Evolutionary conservation across 2,888 invertebrate genomes (phyloP).

Genomic region (Lycophotia porphyrea): DNA sequence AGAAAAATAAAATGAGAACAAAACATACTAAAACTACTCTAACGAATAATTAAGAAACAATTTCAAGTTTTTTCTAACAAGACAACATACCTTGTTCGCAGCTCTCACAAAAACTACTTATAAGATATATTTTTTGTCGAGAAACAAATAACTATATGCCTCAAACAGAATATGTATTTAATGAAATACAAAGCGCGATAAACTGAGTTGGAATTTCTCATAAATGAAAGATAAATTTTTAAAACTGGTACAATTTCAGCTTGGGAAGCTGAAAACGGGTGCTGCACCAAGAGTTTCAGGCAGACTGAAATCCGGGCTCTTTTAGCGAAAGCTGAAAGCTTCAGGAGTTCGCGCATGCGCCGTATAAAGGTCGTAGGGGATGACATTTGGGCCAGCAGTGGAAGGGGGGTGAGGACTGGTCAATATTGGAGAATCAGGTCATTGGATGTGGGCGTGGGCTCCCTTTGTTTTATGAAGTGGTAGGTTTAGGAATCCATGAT

Average conservation of each 20-base stretch:
- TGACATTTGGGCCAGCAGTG: slow-evolving; percentile 68
- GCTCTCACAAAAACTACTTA: slow-evolving; percentile 79
- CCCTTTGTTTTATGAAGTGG: slow-evolving; percentile 10
- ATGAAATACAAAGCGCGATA: slow-evolving; percentile 72
- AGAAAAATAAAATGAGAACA: slow-evolving; percentile 55
- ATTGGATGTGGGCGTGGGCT: slow-evolving; percentile 66
- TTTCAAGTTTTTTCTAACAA: neutral
- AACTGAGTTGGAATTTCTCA: slow-evolving; percentile 82
- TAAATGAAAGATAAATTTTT: slow-evolving; percentile 77
- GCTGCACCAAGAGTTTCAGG: slow-evolving; percentile 68
- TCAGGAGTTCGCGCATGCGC: slow-evolving; percentile 79
- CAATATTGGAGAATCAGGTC: slow-evolving; percentile 78
- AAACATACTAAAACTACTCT: slow-evolving; percentile 54
- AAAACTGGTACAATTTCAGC: slow-evolving; percentile 61
- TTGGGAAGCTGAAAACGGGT: slow-evolving; percentile 59
- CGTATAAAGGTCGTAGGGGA: slow-evolving; percentile 80
- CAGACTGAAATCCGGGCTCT: slow-evolving; percentile 74
- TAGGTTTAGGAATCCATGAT: neutral
- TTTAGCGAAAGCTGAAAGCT: slow-evolving; percentile 67
- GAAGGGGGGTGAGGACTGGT: slow-evolving; percentile 71
- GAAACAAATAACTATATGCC: slow-evolving; percentile 84
- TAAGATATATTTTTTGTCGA: slow-evolving; percentile 88
- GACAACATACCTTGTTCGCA: slow-evolving; percentile 55
- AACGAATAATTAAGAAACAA: slow-evolving; percentile 2
- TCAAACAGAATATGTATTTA: slow-evolving; percentile 78